Evolutionary conservation across 2,888 invertebrate species (phyloP).

Genomic region (Lasiommata megera): DNA sequence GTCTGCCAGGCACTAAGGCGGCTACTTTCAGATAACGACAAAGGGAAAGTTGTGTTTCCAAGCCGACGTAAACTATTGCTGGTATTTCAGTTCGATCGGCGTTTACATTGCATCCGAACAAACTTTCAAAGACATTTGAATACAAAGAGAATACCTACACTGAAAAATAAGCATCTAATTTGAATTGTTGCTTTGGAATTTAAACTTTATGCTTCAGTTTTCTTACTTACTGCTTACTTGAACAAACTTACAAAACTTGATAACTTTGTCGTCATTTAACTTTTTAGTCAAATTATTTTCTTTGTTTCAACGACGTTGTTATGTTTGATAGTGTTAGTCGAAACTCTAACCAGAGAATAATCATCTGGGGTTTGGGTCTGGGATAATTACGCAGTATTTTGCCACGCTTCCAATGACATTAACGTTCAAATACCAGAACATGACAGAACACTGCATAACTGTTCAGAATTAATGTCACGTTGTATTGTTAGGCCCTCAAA

Average conservation of each 20-base stretch:
- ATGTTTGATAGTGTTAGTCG: too few relatives aligned
- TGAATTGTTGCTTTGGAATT: neutral
- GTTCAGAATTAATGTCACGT: too few relatives aligned
- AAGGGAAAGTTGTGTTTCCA: constrained; percentile 18
- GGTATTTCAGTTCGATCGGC: constrained; percentile 12
- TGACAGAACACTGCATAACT: too few relatives aligned
- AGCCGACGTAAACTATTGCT: constrained; percentile 6
- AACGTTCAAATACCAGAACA: too few relatives aligned
- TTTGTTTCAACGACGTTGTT: too few relatives aligned
- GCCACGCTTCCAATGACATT: too few relatives aligned
- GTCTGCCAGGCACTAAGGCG: neutral
- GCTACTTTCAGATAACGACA: constrained; percentile 16
- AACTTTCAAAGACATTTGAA: constrained; percentile 15
- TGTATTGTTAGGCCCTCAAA: too few relatives aligned
- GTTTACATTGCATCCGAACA: constrained; percentile 8
- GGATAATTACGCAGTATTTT: too few relatives aligned
- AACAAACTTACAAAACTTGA: neutral
- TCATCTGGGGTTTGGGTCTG: too few relatives aligned
- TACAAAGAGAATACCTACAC: constrained; percentile 12
- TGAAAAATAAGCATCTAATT: constrained; percentile 8
- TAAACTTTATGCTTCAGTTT: neutral
- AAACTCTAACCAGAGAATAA: too few relatives aligned
- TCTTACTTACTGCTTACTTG: neutral
- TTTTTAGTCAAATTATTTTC: neutral
- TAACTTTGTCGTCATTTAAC: neutral